These are phyloP conservation scores for Polymixis lichenea DNA, from an alignment of 2,888 invertebrate species.

Conservation along the genomic window DNA sequence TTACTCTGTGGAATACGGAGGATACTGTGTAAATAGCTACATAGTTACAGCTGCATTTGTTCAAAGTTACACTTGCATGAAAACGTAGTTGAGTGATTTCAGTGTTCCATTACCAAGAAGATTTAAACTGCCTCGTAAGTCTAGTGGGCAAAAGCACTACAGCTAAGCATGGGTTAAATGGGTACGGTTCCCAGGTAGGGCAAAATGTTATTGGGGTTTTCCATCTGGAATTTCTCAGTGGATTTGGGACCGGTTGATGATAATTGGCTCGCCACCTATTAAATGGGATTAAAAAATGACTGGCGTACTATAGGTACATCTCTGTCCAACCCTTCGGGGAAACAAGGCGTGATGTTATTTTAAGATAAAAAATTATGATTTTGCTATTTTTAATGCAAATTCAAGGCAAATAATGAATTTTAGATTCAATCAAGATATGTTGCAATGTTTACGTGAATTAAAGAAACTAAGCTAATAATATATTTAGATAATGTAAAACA, in stretches of 20 bases:
- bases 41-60: background rate
- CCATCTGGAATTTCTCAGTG: too few species aligned
- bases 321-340: too few species aligned
- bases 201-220: too few species aligned
- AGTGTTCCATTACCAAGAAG: background rate
- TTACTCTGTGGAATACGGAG: slow-evolving; percentile 25
- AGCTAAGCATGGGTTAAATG: too few species aligned
- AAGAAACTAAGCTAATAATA: background rate
- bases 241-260: too few species aligned
- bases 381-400: background rate
- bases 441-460: too few species aligned
- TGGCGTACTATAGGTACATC: too few species aligned
- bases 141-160: too few species aligned
- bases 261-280: too few species aligned
- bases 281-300: too few species aligned
- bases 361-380: background rate
- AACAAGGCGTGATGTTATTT: too few species aligned
- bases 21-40: background rate
- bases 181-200: too few species aligned
- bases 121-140: background rate
- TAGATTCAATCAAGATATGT: background rate
- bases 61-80: slow-evolving; percentile 14
- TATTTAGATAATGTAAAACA: background rate
- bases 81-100: background rate
- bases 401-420: background rate